These are phyloP conservation scores for Adelosebastes latens DNA, from an alignment of 2,797 vertebrate species.

Conservation along the genomic window DNA sequence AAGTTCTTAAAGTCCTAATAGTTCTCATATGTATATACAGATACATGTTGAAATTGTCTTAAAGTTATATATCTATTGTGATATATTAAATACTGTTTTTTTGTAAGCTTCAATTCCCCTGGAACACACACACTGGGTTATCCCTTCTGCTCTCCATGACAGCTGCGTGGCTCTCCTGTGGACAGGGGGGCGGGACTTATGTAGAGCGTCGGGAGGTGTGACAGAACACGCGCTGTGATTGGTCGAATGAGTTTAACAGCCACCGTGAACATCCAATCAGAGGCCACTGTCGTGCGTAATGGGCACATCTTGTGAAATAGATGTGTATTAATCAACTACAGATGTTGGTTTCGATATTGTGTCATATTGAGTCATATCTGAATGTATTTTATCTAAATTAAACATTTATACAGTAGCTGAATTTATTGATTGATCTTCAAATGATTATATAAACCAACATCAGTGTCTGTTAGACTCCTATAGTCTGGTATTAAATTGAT, in stretches of 20 bases:
- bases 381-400: neutral
- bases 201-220: constrained; percentile 82
- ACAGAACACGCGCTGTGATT: constrained; percentile 64
- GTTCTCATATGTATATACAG: neutral
- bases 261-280: constrained; percentile 65
- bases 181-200: constrained; percentile 54
- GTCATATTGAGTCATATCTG: neutral
- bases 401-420: neutral
- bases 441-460: constrained; percentile 51
- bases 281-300: constrained; percentile 51
- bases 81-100: constrained; percentile 9
- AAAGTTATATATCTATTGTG: neutral
- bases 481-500: neutral
- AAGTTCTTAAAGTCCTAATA: too few species aligned
- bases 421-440: constrained; percentile 31
- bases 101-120: neutral
- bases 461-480: neutral
- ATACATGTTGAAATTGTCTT: neutral
- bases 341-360: constrained; percentile 23
- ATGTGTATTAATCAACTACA: constrained; percentile 23
- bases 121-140: neutral
- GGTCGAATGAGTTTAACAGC: constrained; percentile 58
- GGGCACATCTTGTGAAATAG: constrained; percentile 21
- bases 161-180: constrained; percentile 51
- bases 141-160: constrained; percentile 19